Conservation (phyloP, 2,888 invertebrate species). For the Tubulanus polymorphus region DNA sequence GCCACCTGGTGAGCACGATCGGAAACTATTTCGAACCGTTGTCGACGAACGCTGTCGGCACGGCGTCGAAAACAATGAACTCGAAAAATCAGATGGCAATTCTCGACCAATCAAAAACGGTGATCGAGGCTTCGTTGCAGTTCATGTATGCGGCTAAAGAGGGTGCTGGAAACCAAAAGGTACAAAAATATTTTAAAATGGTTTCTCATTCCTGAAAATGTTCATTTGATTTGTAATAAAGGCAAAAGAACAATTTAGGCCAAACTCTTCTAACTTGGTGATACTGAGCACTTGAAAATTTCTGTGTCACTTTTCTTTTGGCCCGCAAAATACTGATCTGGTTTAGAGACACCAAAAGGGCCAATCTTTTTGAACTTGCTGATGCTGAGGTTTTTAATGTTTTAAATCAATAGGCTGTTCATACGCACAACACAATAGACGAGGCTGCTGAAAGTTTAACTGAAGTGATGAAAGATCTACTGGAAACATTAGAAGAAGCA, state of each 20-base stretch:
- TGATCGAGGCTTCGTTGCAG: slow-evolving; percentile 86
- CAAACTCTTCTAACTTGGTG: too few species aligned
- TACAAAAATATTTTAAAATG: slow-evolving; percentile 34
- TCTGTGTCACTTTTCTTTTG: too few species aligned
- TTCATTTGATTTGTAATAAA: too few species aligned
- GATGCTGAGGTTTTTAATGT: too few species aligned
- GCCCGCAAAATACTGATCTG: too few species aligned
- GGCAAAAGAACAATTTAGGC: too few species aligned
- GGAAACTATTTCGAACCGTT: slow-evolving; percentile 71
- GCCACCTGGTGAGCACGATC: slow-evolving; percentile 68
- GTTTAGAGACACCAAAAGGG: too few species aligned
- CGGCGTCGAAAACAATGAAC: slow-evolving; percentile 75
- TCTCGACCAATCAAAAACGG: slow-evolving; percentile 88
- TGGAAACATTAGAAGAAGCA: slow-evolving; percentile 64
- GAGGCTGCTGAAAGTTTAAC: slow-evolving; percentile 73
- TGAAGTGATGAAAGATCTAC: slow-evolving; percentile 73
- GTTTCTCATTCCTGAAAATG: too few species aligned
- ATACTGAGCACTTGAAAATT: too few species aligned
- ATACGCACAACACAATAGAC: slow-evolving; percentile 78
- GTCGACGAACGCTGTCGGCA: slow-evolving; percentile 74
- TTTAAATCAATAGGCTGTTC: slow-evolving; percentile 69
- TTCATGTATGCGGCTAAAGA: slow-evolving; percentile 80
- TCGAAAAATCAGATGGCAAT: slow-evolving; percentile 81
- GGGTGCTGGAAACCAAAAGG: slow-evolving; percentile 88
- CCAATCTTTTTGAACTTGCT: too few species aligned